Evolutionary conservation across 2,888 invertebrate species (phyloP), one percentile per base, ranked within the genome.

Genomic region (Actias luna): DNA sequence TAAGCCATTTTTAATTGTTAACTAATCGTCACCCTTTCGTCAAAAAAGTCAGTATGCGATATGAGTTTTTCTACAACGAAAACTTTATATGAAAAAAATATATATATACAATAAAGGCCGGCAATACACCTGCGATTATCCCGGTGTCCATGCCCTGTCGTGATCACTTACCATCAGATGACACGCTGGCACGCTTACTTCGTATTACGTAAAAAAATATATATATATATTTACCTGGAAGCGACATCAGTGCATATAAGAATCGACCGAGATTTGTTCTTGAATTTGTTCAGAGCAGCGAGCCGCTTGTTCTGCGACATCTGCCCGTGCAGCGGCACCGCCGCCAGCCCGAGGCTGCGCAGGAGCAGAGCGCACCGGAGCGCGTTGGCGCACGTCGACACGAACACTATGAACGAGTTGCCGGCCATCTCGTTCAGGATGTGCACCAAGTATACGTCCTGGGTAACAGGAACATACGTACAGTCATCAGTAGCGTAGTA

Each of bases 201-300:
- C 7, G 33, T 33, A 5, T 2, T 1, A 42, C 18, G 8, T 42
- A 7, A 42, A 18, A 7, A 18, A 5, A 39, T 18, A 1, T 18
- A 42, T 42, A 42, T 42, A 7, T 8, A 10, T 3, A 0, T 14
- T 16, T 72, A 97, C 97, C 98, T 95, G 79, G 99, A 99, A 1
- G 99, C 99, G 0, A 99, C 99, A 92, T 99, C 99, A 0, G 99
- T 99, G 16, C 99, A 99, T 64, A 99, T 98, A 5, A 99, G 93
- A 75, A 99, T 97, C 0, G 98, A 97, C n/a, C 99, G 93, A 76
- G 94, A 95, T 88, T 98, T 98, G 31, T 96, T 96, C 88, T 98
- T 98, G 86, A 99, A 99, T 92, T 99, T 99, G 74, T 98, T 98
- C 22, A 99, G 91, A 0, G 99, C 96, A 0, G 98, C 99, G 58